Evolutionary conservation across 2,797 vertebrate genomes (phyloP), one percentile per base, ranked within the genome.

Genomic region (Enteromius treurensis): DNA sequence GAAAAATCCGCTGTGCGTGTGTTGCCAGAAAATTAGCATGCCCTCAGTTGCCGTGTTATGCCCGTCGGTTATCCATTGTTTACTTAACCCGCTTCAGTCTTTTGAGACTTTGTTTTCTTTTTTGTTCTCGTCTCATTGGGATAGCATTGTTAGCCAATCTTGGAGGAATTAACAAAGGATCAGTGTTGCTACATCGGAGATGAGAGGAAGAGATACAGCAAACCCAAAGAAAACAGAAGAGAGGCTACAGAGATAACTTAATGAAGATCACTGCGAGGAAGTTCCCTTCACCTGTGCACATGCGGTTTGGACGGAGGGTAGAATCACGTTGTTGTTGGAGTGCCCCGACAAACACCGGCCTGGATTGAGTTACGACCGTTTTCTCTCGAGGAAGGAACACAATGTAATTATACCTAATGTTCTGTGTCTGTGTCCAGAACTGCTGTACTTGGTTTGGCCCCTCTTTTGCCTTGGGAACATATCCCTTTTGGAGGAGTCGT

Each of bases 111-210:
- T 74, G 86, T 68, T 83, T 89, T 90, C 89, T 90, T 85, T 88
- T 83, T 88, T 68, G 32, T 64, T 80, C 60, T 34, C 68, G 78
- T 89, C 88, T 87, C 89, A 85, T 68, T 40, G 67, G 82, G 88
- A 88, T 90, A 79, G 86, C 74, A 73, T 87, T 86, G 83, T 85
- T 62, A 87, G 40, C 76, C 81, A 26, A 78, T 90, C 88, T 89
- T 87, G 88, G 78, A 89, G 87, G 88, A 92, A 90, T 92, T 90
- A 90, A 85, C 86, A 82, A 76, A 80, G 68, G 87, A 91, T 90
- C 86, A 84, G 84, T 65, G 60, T 64, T 37, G 80, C 23, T 37
- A 47, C 53, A 53, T 55, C 70, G 45, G 42, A 89, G 91, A 92
- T 93, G 86, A 88, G 81, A 79, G 79, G 87, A 92, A 89, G 87